These are phyloP conservation scores for Chlorospingus flavigularis DNA, from an alignment of 2,797 vertebrate genomes.

Conservation along the genomic window DNA sequence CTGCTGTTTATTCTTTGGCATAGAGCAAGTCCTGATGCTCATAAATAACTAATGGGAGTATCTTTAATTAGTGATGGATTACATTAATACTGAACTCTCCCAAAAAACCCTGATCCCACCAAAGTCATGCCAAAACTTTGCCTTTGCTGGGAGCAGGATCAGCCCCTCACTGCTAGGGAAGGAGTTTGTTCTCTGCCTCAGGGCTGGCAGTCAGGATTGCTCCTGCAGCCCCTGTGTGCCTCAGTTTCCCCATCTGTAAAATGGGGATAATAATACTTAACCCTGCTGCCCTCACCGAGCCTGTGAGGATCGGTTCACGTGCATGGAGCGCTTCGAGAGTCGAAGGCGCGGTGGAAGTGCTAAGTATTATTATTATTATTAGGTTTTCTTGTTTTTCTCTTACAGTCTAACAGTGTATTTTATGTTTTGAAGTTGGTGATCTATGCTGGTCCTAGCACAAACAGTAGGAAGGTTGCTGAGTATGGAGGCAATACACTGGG, in stretches of 20 bases:
- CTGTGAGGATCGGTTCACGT: slow-evolving; percentile 51
- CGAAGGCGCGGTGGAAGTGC: slow-evolving; percentile 49
- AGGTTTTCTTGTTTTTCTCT: slow-evolving; percentile 76
- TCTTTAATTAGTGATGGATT: background rate
- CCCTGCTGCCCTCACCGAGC: slow-evolving; percentile 25
- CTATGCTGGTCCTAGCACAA: slow-evolving; percentile 97
- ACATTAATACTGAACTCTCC: background rate
- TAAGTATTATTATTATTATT: slow-evolving; percentile 72
- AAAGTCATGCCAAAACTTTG: background rate
- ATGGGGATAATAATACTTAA: slow-evolving; percentile 55
- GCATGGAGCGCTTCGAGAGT: slow-evolving; percentile 48
- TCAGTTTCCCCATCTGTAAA: slow-evolving; percentile 65
- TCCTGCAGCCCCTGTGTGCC: background rate
- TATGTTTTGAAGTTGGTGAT: slow-evolving; percentile 92
- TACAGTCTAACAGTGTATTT: slow-evolving; percentile 77
- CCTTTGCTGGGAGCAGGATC: background rate
- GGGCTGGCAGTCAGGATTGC: background rate
- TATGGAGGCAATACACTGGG: slow-evolving; percentile 98
- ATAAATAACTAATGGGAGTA: background rate
- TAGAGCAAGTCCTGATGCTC: background rate
- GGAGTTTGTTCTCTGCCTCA: background rate
- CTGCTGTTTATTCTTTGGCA: background rate
- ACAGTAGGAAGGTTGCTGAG: slow-evolving; percentile 98
- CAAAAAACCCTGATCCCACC: background rate
- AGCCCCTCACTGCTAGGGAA: background rate